These are phyloP conservation scores for Cisticola juncidis DNA, from an alignment of 2,113 vertebrate species.

Conservation along the genomic window DNA sequence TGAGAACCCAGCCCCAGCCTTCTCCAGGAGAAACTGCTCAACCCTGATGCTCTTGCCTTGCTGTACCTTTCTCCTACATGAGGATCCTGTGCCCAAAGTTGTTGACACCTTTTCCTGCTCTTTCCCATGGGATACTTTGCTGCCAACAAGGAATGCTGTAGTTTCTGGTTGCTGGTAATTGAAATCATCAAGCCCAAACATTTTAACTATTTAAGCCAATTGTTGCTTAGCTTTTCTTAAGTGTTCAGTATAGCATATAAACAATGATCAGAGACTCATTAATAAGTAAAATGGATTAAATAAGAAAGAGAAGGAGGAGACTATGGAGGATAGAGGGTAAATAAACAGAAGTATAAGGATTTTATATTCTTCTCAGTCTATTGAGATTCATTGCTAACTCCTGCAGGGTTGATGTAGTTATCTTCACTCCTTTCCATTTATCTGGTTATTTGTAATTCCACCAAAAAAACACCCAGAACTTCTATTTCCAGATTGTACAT, in stretches of 20 bases:
- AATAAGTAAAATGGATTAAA: neutral
- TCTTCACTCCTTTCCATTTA: neutral
- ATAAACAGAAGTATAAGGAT: neutral
- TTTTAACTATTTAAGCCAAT: neutral
- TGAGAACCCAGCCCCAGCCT: neutral
- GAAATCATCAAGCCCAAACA: neutral
- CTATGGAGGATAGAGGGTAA: neutral
- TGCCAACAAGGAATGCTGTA: neutral
- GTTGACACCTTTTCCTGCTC: neutral
- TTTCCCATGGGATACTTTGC: neutral
- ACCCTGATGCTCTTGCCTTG: too few species aligned
- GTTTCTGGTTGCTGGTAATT: neutral
- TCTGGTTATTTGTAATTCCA: neutral
- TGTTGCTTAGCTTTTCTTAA: neutral
- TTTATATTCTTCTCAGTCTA: neutral
- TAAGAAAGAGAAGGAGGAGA: neutral
- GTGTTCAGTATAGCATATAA: neutral
- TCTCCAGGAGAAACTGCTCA: neutral
- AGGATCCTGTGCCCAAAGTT: neutral
- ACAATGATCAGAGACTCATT: neutral
- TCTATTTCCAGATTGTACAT: neutral
- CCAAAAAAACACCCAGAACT: neutral
- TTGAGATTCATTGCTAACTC: neutral
- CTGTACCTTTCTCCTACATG: neutral
- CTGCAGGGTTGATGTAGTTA: neutral